Base-by-base conservation (phyloP, 1,140 invertebrate species). In the Reticulitermes speratus region DNA sequence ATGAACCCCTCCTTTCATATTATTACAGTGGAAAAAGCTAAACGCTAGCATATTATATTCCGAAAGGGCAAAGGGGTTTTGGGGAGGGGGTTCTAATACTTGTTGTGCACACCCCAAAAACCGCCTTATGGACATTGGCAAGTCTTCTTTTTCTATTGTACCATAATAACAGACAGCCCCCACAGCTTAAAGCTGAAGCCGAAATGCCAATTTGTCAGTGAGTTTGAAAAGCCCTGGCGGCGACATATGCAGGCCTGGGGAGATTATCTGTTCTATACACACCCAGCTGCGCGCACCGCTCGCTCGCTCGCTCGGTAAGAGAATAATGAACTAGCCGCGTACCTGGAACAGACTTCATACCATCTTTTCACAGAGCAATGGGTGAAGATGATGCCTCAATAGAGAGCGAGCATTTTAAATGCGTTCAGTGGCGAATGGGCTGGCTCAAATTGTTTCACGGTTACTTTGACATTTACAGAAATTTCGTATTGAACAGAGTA, bases 161-260 rank as follows among this genome's bases (percentile, higher is more conserved):
- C n/a, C 55, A 59, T 85, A 85, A 85, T 59, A 85, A 85, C 85
- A 85, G 83, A 84, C 85, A 59, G 38, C 44, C 59, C 75, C 30
- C 45, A 85, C 45, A 85, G 85, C 83, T 84, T 84, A 84, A 55
- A 84, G 83, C 83, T 52, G 52, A 52, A 45, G 83, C 85, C 85
- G 85, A 85, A 59, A 85, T 85, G 85, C 85, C 85, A 85, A 85
- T 85, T 85, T 85, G 85, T 85, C 85, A 85, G 59, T 85, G 85
- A 12, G 52, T 75, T 14, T 75, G 32, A 75, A 85, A 85, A 82
- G 85, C 44, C 45, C 44, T n/a, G n/a, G 16, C 38, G 65, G 65
- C 59, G 11, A 59, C 55, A 59, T 85, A 85, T 85, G 84, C 59
- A 85, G 48, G 38, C 23, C 48, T 14, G 25, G 38, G 44, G 83